These are phyloP conservation scores for Meles meles DNA, from an alignment of 2,113 vertebrate genomes.

Conservation along the genomic window DNA sequence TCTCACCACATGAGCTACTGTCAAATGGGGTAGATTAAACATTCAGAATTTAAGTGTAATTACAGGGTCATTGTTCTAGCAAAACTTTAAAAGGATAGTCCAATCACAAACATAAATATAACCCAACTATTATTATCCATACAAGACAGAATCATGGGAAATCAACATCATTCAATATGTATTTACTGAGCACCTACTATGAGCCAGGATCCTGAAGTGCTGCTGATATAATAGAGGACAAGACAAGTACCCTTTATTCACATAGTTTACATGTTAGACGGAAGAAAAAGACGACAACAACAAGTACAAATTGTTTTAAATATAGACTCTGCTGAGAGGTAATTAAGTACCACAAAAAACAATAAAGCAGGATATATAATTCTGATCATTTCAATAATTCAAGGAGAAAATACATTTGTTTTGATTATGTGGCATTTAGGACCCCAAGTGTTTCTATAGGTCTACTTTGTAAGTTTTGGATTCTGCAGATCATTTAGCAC, in stretches of 20 bases:
- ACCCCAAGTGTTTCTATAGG: not conserved
- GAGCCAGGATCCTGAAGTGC: not conserved
- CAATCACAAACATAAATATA: not conserved
- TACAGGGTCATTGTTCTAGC: not conserved
- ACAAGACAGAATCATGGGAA: not conserved
- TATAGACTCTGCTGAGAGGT: not conserved
- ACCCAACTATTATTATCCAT: not conserved
- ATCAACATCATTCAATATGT: not conserved
- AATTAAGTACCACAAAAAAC: not conserved
- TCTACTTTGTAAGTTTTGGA: not conserved
- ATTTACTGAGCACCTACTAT: not conserved
- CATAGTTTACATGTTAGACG: not conserved
- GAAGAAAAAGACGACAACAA: not conserved
- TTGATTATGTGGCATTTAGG: not conserved
- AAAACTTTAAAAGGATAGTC: not conserved
- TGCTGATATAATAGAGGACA: not conserved
- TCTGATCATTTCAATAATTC: not conserved
- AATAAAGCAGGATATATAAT: not conserved
- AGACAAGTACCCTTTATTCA: not conserved
- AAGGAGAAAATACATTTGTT: slow-evolving; percentile 1
- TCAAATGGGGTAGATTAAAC: not conserved
- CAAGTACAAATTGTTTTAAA: not conserved
- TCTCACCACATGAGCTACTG: not conserved
- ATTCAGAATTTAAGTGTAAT: not conserved
- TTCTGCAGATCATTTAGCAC: not conserved